Conservation (phyloP, 2,113 vertebrate genomes). For the Enhydra lutris region DNA sequence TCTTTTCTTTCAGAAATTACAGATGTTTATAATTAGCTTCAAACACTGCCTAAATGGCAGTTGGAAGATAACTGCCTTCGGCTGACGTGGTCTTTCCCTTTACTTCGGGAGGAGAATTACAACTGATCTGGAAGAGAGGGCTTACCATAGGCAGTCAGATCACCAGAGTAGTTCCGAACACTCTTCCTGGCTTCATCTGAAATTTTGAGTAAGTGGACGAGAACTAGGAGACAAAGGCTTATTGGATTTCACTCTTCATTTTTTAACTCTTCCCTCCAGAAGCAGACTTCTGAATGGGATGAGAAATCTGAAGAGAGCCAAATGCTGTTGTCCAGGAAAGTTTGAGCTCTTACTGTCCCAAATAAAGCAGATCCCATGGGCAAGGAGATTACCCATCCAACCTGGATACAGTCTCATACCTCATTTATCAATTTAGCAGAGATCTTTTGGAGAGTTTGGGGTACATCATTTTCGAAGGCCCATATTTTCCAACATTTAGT, state of each 20-base stretch:
- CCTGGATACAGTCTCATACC: not conserved
- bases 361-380: not conserved
- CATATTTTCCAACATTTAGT: not conserved
- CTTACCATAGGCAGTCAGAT: slow-evolving; percentile 65
- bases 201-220: slow-evolving; percentile 75
- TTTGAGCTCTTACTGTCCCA: not conserved
- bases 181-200: slow-evolving; percentile 69
- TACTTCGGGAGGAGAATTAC: slow-evolving; percentile 65
- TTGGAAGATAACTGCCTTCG: slow-evolving; percentile 68
- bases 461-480: not conserved
- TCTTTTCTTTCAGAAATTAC: slow-evolving; percentile 76
- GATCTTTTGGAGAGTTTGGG: not conserved
- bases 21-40: slow-evolving; percentile 72
- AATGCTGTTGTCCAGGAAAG: not conserved
- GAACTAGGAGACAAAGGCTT: slow-evolving; percentile 41
- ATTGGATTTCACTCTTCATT: slow-evolving; percentile 50
- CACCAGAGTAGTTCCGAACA: slow-evolving; percentile 63
- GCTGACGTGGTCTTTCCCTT: slow-evolving; percentile 54
- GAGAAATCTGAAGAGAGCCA: slow-evolving; percentile 52
- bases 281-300: slow-evolving; percentile 49
- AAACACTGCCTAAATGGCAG: slow-evolving; percentile 64
- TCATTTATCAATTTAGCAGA: not conserved
- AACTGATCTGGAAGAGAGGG: slow-evolving; percentile 63
- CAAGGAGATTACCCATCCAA: not conserved
- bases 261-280: slow-evolving; percentile 56